A percentile compares a stretch with the other conserved stretches of the same genome.
phyloP scores from a whole-genome alignment of 2,113 vertebrate genomes.

The Numida meleagris region DNA sequence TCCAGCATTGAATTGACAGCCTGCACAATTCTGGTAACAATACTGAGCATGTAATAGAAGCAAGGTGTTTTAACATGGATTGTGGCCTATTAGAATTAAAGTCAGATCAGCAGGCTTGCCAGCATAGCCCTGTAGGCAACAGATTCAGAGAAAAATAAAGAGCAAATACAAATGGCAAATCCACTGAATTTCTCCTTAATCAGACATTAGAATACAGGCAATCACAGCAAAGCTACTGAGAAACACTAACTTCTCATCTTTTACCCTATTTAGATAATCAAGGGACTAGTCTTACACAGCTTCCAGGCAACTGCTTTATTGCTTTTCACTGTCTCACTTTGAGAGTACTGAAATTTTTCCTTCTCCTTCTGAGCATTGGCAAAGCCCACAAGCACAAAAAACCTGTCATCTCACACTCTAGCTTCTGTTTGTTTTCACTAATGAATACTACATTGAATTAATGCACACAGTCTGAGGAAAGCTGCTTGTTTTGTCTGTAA shows the following conservation, averaged over 20 bases:
- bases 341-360: neutral
- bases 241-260: neutral
- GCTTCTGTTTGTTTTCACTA: conserved; percentile 19
- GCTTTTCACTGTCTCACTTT: neutral
- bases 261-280: neutral
- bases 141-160: neutral
- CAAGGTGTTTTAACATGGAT: neutral
- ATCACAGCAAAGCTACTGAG: neutral
- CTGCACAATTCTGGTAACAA: neutral
- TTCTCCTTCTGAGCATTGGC: neutral
- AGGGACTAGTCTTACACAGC: neutral
- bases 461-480: neutral
- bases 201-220: neutral
- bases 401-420: neutral
- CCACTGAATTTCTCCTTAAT: neutral
- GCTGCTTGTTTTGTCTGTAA: neutral
- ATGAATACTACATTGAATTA: conserved; percentile 16
- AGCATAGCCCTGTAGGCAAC: neutral
- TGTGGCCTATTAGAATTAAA: neutral
- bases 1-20: neutral
- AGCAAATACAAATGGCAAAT: neutral
- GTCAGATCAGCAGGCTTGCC: neutral
- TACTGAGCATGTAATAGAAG: neutral
- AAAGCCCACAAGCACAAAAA: neutral
- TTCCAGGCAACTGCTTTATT: conserved; percentile 17